phyloP scores from a whole-genome alignment of 2,797 vertebrate genomes.

The Lacerta agilis region DNA sequence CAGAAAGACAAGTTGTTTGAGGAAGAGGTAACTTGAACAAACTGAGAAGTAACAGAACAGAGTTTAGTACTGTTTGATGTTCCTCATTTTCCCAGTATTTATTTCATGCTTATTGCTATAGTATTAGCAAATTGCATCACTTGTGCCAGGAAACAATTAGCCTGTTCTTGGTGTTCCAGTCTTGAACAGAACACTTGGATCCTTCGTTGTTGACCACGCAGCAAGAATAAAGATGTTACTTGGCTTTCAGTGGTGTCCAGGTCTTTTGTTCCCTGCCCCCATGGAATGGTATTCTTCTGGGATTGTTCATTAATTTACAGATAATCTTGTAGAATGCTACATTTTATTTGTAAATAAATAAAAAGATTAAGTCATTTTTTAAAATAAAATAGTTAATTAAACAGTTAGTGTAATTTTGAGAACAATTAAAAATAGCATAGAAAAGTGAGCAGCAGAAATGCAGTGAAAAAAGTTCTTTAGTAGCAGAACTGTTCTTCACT shows the following conservation, averaged over 20 bases:
- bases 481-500: too few species aligned
- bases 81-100: conserved; percentile 13
- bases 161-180: background rate
- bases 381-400: too few species aligned
- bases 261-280: too few species aligned
- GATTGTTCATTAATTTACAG: too few species aligned
- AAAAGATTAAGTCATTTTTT: too few species aligned
- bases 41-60: conserved; percentile 38
- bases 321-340: too few species aligned
- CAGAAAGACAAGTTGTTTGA: conserved; percentile 92
- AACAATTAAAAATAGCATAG: background rate
- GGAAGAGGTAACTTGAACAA: conserved; percentile 86
- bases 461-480: background rate
- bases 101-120: background rate
- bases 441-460: background rate
- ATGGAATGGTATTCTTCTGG: too few species aligned
- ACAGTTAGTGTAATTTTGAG: too few species aligned
- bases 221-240: background rate
- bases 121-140: background rate
- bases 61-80: conserved; percentile 34
- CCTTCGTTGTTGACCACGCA: background rate
- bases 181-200: background rate
- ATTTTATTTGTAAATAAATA: too few species aligned
- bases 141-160: background rate
- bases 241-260: too few species aligned